Percentiles rank a stretch among this genome's conserved stretches.
phyloP scores from a whole-genome alignment of 2,888 invertebrate species.

The Epirrita christyi region DNA sequence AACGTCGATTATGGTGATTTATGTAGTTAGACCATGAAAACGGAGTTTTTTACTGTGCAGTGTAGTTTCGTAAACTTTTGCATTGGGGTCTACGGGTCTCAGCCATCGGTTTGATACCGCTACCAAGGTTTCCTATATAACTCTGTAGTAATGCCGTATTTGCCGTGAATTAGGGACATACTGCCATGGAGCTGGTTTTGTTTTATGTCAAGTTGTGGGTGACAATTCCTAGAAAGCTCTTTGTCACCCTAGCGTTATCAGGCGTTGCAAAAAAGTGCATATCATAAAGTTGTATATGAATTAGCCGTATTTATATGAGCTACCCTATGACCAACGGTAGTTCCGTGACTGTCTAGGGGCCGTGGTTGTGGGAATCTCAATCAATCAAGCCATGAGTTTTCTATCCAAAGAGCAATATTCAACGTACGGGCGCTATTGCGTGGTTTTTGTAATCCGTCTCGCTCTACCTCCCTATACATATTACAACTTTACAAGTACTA shows the following conservation, averaged over 20 bases:
- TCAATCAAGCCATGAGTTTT: slow-evolving; percentile 31
- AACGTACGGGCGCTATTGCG: slow-evolving; percentile 33
- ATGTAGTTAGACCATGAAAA: too few relatives aligned
- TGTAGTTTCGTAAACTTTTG: neutral
- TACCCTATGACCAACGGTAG: neutral
- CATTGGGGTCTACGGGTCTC: neutral
- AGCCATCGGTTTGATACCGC: too few relatives aligned
- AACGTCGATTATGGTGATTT: neutral
- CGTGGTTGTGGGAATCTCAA: slow-evolving; percentile 12
- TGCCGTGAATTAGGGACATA: too few relatives aligned
- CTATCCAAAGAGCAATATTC: slow-evolving; percentile 35
- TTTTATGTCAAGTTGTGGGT: neutral
- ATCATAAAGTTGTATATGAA: slow-evolving; percentile 6
- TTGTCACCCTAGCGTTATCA: slow-evolving; percentile 1
- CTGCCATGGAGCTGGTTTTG: neutral
- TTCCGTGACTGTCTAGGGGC: slow-evolving; percentile 9
- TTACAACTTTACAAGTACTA: slow-evolving; percentile 32
- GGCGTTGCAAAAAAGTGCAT: neutral
- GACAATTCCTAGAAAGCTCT: neutral
- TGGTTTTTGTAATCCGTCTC: slow-evolving; percentile 39
- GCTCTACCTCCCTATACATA: slow-evolving; percentile 35
- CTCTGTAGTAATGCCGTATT: too few relatives aligned
- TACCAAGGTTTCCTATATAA: too few relatives aligned
- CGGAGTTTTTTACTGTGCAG: too few relatives aligned
- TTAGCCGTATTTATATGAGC: slow-evolving; percentile 4